These are phyloP conservation scores for Coremacera marginata DNA, from an alignment of 2,888 invertebrate genomes.

Conservation along the genomic window DNA sequence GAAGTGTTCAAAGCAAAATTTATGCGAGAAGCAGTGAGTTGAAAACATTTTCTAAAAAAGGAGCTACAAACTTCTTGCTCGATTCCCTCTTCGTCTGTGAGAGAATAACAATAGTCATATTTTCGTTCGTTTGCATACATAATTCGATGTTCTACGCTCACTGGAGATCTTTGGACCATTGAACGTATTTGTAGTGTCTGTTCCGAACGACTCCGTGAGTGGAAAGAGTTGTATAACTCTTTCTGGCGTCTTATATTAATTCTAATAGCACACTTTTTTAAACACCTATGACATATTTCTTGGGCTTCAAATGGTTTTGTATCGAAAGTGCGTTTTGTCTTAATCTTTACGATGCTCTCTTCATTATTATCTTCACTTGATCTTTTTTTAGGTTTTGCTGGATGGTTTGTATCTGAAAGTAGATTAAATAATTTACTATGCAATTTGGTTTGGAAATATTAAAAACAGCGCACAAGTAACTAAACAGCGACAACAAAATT, in stretches of 20 bases:
- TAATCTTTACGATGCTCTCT: too few species aligned
- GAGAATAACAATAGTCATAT: constrained; percentile 10
- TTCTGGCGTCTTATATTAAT: constrained; percentile 22
- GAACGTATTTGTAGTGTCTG: constrained; percentile 19
- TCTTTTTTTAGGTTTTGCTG: too few species aligned
- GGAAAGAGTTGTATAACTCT: constrained; percentile 11
- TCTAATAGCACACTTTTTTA: constrained; percentile 7
- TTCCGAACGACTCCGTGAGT: constrained; percentile 12
- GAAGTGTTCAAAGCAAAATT: constrained; percentile 15
- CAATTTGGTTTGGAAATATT: too few species aligned
- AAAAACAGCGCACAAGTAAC: too few species aligned
- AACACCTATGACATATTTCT: constrained; percentile 24
- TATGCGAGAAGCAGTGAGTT: constrained; percentile 20
- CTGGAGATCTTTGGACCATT: not conserved
- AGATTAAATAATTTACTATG: too few species aligned
- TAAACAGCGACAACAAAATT: too few species aligned
- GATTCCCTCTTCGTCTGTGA: constrained; percentile 18
- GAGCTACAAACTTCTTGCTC: constrained; percentile 15
- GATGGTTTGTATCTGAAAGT: too few species aligned
- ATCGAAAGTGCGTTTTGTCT: not conserved
- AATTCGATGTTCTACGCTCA: too few species aligned
- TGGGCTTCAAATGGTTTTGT: constrained; percentile 16
- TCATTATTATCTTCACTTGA: too few species aligned
- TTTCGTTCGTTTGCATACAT: not conserved
- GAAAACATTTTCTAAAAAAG: constrained; percentile 21